A percentile compares a stretch with the other conserved stretches of the same genome.
These are phyloP conservation scores for Megaustenia siamemsis DNA, from an alignment of 2,888 invertebrate species.

Conservation along the genomic window DNA sequence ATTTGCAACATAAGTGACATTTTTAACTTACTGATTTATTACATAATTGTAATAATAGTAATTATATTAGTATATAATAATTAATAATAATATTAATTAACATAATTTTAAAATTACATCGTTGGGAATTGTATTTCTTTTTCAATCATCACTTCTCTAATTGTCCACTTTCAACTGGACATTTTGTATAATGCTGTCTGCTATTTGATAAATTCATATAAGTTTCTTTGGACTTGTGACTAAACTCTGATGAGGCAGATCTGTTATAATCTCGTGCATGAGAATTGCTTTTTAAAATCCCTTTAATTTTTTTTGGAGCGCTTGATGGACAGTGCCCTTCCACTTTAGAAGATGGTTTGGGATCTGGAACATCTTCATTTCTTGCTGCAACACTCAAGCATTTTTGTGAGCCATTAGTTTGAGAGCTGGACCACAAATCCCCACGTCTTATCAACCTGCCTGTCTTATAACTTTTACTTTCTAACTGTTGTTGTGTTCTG, in stretches of 20 bases:
- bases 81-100: too few relatives aligned
- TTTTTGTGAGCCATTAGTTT: background rate
- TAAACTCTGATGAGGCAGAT: background rate
- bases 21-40: too few relatives aligned
- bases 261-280: constrained; percentile 16
- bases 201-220: background rate
- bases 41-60: too few relatives aligned
- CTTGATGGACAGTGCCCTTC: background rate
- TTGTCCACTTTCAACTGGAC: background rate
- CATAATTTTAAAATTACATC: too few relatives aligned
- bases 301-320: constrained; percentile 29
- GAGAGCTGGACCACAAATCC: background rate
- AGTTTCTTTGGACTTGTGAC: background rate
- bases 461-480: background rate
- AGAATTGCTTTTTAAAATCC: constrained; percentile 11
- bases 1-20: too few relatives aligned
- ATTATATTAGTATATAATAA: too few relatives aligned
- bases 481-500: background rate
- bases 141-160: too few relatives aligned
- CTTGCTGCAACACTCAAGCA: background rate
- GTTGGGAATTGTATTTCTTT: too few relatives aligned
- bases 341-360: background rate
- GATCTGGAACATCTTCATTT: background rate
- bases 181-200: background rate
- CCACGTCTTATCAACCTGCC: constrained; percentile 14